A percentile compares a stretch with the other conserved stretches of the same genome.
These are phyloP conservation scores for Rhyacophila evoluta DNA, from an alignment of 2,888 invertebrate species.

Conservation along the genomic window DNA sequence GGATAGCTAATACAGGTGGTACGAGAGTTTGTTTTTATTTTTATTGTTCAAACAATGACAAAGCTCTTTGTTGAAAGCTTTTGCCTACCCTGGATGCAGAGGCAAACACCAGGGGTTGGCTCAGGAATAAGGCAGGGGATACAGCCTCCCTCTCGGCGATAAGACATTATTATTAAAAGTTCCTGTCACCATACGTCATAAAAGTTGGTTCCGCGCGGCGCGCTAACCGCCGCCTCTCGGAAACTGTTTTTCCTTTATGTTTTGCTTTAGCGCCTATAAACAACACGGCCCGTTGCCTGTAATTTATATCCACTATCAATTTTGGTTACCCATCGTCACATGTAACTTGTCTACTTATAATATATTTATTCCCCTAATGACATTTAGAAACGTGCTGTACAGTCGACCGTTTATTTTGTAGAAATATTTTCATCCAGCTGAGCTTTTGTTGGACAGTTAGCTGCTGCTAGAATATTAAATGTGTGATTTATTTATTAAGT, in stretches of 20 bases:
- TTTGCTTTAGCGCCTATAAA: constrained; percentile 29
- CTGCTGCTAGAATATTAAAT: not conserved
- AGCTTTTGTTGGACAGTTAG: not conserved
- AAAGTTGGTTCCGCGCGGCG: constrained; percentile 46
- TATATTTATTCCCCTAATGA: constrained; percentile 17
- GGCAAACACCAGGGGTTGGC: not conserved
- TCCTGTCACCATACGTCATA: constrained; percentile 55
- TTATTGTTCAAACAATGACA: constrained; percentile 21
- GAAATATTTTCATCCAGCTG: not conserved
- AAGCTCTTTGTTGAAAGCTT: constrained; percentile 16
- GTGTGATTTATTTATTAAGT: not conserved
- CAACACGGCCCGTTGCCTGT: constrained; percentile 35
- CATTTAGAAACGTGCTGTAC: not conserved
- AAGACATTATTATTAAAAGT: constrained; percentile 54
- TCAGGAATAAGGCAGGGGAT: not conserved
- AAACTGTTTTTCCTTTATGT: constrained; percentile 36
- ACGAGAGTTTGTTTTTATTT: not conserved
- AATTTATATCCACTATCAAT: constrained; percentile 35
- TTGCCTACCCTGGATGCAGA: constrained; percentile 6
- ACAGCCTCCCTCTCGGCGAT: constrained; percentile 31
- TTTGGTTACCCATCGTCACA: constrained; percentile 21
- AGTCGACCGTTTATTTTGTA: not conserved
- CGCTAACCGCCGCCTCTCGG: constrained; percentile 16
- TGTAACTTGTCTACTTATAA: constrained; percentile 23
- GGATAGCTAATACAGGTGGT: constrained; percentile 2